phyloP scores from a whole-genome alignment of 2,888 invertebrate species.

The Artemia sinica region DNA sequence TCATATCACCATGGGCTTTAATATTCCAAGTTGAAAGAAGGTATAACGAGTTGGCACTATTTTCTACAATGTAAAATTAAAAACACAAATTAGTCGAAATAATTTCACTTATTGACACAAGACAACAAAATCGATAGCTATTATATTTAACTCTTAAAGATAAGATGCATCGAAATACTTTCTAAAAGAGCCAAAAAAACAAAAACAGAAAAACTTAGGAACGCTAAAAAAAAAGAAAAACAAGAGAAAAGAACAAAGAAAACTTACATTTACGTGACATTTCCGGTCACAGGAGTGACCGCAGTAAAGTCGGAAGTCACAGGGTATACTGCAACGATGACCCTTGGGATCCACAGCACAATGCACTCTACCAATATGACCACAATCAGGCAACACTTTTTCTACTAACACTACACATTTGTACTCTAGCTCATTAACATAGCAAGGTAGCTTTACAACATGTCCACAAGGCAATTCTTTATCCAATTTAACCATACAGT shows the following conservation, averaged over 20 bases:
- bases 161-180: too few relatives aligned
- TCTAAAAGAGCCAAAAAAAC: too few relatives aligned
- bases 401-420: constrained; percentile 34
- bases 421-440: constrained; percentile 21
- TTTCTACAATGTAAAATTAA: too few relatives aligned
- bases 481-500: constrained; percentile 25
- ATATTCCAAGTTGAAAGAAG: too few relatives aligned
- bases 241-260: neutral
- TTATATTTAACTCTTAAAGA: too few relatives aligned
- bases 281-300: constrained; percentile 19
- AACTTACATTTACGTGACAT: constrained; percentile 16
- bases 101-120: too few relatives aligned
- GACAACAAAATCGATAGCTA: too few relatives aligned
- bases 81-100: too few relatives aligned
- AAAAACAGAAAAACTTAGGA: neutral
- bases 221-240: neutral
- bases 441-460: constrained; percentile 23
- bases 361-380: constrained; percentile 34
- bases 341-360: constrained; percentile 31
- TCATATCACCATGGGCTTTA: too few relatives aligned
- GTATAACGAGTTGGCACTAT: too few relatives aligned
- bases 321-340: constrained; percentile 23
- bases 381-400: constrained; percentile 36
- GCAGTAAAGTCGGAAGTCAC: constrained; percentile 20
- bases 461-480: constrained; percentile 26